A percentile compares a stretch with the other conserved stretches of the same genome.
phyloP scores from a whole-genome alignment of 1,140 invertebrate genomes.

The Cephus cinctus region DNA sequence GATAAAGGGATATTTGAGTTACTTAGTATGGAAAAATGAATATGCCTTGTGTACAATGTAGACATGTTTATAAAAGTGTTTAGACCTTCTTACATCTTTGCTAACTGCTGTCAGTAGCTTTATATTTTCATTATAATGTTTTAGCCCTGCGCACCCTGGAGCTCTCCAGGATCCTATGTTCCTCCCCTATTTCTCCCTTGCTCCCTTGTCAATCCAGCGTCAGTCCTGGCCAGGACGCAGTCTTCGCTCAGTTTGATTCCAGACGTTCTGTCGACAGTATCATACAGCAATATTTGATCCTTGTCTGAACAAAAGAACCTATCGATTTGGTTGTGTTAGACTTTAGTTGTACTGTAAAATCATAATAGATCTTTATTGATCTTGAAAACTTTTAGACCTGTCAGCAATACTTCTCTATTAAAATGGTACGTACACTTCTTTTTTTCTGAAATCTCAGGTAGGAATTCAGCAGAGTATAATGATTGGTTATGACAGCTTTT shows the following conservation, averaged over 20 bases:
- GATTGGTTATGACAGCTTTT: conserved; percentile 55
- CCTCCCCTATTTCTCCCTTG: conserved; percentile 26
- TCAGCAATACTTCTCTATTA: no score
- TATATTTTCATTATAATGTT: background rate
- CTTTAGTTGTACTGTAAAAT: background rate
- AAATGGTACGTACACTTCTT: conserved; percentile 47
- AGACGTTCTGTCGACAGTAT: conserved; percentile 39
- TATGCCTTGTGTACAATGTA: no score
- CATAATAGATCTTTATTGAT: background rate
- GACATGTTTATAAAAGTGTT: background rate
- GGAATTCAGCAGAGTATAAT: conserved; percentile 37
- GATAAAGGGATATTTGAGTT: no score
- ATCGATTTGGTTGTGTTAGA: background rate
- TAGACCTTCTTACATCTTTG: conserved; percentile 5
- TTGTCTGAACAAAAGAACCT: conserved; percentile 1
- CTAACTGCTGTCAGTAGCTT: background rate
- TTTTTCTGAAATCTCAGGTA: conserved; percentile 38
- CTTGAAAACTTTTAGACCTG: no score
- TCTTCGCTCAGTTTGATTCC: conserved; percentile 43
- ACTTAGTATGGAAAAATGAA: no score
- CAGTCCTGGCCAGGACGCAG: conserved; percentile 50
- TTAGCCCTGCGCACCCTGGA: conserved; percentile 2
- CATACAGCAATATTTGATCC: conserved; percentile 11
- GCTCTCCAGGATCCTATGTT: conserved; percentile 21
- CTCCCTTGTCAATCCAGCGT: conserved; percentile 34